Percentiles rank a stretch among this genome's conserved stretches.
These are phyloP conservation scores for Physeter macrocephalus DNA, from an alignment of 2,113 vertebrate genomes.

Conservation along the genomic window DNA sequence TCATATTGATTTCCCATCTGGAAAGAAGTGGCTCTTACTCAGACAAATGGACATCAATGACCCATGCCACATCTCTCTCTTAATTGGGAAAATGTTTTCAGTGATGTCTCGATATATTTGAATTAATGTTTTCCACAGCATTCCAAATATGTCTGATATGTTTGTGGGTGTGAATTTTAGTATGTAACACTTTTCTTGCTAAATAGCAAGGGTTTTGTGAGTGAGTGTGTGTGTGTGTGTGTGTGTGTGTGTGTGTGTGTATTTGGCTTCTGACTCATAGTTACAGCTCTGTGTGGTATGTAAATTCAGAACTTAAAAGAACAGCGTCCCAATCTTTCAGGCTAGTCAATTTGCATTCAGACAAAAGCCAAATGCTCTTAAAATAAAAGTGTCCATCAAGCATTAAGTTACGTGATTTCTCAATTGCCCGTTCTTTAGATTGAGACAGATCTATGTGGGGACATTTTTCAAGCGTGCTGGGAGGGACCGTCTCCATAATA, in stretches of 20 bases:
- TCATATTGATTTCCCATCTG: constrained; percentile 27
- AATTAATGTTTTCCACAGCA: neutral
- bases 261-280: neutral
- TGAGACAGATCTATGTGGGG: neutral
- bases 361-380: neutral
- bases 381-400: constrained; percentile 1
- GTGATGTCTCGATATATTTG: neutral
- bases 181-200: neutral
- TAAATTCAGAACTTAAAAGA: constrained; percentile 43
- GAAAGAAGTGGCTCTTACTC: neutral
- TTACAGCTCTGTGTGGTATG: neutral
- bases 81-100: constrained; percentile 12
- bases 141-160: neutral
- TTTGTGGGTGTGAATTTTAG: neutral
- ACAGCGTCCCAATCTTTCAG: neutral
- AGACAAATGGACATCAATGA: neutral
- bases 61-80: constrained; percentile 1
- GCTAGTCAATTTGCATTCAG: neutral
- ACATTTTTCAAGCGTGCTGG: neutral
- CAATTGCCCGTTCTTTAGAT: neutral
- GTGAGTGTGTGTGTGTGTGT: neutral
- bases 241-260: neutral
- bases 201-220: neutral
- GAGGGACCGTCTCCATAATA: neutral
- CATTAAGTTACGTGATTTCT: constrained; percentile 1